Evolutionary conservation across 2,888 invertebrate genomes (phyloP).

Genomic region (Tachystola acroxantha): DNA sequence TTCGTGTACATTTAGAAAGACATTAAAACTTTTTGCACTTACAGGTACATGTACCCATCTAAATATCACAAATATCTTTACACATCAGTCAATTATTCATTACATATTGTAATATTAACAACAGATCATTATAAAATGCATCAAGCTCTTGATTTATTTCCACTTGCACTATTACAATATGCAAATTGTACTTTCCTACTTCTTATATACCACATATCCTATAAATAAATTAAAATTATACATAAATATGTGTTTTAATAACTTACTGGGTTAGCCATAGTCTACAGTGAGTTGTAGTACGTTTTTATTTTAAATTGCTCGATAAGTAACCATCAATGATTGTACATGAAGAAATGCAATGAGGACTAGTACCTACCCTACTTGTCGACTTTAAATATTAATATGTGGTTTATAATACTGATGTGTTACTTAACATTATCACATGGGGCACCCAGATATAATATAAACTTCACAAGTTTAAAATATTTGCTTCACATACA

Average conservation of each 20-base stretch:
- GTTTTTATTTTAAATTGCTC: too few relatives aligned
- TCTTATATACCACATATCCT: constrained; percentile 34
- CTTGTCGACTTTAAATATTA: constrained; percentile 15
- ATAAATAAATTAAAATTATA: constrained; percentile 9
- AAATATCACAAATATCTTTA: constrained; percentile 64
- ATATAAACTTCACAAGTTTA: constrained; percentile 15
- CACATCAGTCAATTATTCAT: constrained; percentile 54
- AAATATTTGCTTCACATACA: constrained; percentile 1
- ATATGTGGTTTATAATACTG: constrained; percentile 57
- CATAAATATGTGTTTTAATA: constrained; percentile 10
- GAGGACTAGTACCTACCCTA: constrained; percentile 32
- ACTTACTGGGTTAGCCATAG: constrained; percentile 11
- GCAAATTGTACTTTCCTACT: constrained; percentile 16
- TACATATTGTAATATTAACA: constrained; percentile 32
- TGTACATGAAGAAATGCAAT: constrained; percentile 32
- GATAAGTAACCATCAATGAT: constrained; percentile 17
- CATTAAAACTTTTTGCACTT: constrained; percentile 4
- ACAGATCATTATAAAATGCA: constrained; percentile 6
- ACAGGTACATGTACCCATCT: constrained; percentile 24
- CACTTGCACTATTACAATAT: constrained; percentile 27
- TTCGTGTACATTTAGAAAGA: not conserved
- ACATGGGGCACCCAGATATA: constrained; percentile 15
- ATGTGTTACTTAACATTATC: constrained; percentile 36
- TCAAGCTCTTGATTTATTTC: constrained; percentile 1
- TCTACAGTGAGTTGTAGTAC: constrained; percentile 9